Base-by-base conservation (phyloP, 2,888 invertebrate genomes). In the Drosophila recens region DNA sequence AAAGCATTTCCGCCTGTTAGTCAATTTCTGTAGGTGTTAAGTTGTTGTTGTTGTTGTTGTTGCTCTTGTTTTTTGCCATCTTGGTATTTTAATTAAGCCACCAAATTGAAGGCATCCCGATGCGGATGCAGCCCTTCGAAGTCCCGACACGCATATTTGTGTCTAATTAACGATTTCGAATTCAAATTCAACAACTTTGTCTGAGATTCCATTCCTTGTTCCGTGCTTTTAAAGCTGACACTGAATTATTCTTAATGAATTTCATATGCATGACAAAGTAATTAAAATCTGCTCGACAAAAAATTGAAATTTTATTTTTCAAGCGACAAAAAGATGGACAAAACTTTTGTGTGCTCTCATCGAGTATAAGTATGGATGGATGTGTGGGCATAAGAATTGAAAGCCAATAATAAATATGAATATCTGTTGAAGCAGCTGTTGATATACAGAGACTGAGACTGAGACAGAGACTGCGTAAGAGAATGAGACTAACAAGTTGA, bases 71-170 rank as follows among this genome's bases (percentile, higher is more conserved):
- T 23, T 13, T n/a, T 42, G 20, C 13, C 20, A 42, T 49, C 43
- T 30, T 17, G 53, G 61, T 46, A 42, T 69, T 69, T 79, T 79
- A 79, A 76, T 76, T 79, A 76, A 79, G 61, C 62, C 61, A 58
- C 54, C 49, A 75, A 42, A 56, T 63, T 63, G 38, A 40, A 53
- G 43, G 36, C 15, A 61, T 45, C 42, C 43, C 5, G 45, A 17
- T 71, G 52, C 36, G 9, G 9, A 11, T 23, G 34, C 49, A 65
- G 38, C 17, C 54, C 34, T 59, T 40, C 13, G 34, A 2, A 40
- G 53, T 40, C 51, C 33, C 77, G 86, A 68, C 64, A 66, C 53
- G 86, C 83, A 82, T 82, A 77, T 67, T 80, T 78, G 13, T 53
- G 45, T 54, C 72, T 68, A 86, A 88, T 83, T 82, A 88, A 34